These are phyloP conservation scores for Ctenopoma kingsleyae DNA, from an alignment of 2,797 vertebrate species.

Conservation along the genomic window DNA sequence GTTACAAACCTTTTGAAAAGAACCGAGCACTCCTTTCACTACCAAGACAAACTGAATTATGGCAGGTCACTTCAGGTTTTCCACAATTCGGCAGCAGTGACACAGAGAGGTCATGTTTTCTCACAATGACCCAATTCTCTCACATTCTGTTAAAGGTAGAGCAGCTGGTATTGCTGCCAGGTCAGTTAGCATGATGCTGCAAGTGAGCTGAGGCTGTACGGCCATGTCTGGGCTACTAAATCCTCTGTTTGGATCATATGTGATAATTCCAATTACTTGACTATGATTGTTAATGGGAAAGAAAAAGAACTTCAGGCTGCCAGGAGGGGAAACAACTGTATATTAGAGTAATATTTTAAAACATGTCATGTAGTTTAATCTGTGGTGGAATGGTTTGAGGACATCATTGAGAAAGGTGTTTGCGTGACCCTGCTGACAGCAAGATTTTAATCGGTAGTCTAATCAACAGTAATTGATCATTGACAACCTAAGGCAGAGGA, in stretches of 20 bases:
- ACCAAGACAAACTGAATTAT: slow-evolving; percentile 54
- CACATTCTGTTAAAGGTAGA: slow-evolving; percentile 71
- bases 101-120: slow-evolving; percentile 45
- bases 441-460: not conserved
- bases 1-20: slow-evolving; percentile 37
- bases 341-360: not conserved
- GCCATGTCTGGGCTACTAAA: slow-evolving; percentile 5
- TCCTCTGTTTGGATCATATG: not conserved
- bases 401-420: not conserved
- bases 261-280: too few species aligned
- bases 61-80: slow-evolving; percentile 58
- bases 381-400: not conserved
- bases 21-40: slow-evolving; percentile 28
- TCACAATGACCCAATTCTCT: slow-evolving; percentile 75
- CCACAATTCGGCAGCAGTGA: slow-evolving; percentile 55
- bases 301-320: not conserved
- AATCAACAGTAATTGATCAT: too few species aligned
- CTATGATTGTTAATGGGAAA: not conserved
- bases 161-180: slow-evolving; percentile 34
- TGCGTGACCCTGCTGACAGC: not conserved
- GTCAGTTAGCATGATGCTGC: slow-evolving; percentile 34
- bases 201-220: slow-evolving; percentile 19
- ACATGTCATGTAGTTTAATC: not conserved
- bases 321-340: not conserved
- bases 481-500: not conserved